Base-by-base conservation (phyloP, 2,113 vertebrate genomes). In the Bubo scandiacus region DNA sequence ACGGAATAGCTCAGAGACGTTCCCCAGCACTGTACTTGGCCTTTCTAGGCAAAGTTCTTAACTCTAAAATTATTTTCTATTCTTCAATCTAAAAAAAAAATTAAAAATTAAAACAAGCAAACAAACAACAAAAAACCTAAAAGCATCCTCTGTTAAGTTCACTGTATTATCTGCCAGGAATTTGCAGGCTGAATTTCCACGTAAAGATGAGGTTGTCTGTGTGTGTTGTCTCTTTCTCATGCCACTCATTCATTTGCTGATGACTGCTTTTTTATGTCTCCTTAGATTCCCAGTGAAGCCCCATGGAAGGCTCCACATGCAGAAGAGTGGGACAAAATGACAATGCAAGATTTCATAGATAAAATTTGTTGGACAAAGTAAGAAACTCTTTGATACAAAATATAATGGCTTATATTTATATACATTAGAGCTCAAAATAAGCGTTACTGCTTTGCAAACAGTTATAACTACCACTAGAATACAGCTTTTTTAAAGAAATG, bases 321-420 rank as follows among this genome's bases (percentile, higher is more conserved):
- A 10, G 99, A 99, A 91, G 98, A 99, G 90, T 99, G 99, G 99
- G 99, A 99, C 97, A 98, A 98, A 96, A 99, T 99, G 98, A 99
- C 98, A 81, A 99, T 99, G 99, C 98, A 98, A 96, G 95, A 99
- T 75, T 97, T 99, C 9, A 97, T 99, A 83, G 98, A 99, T 66
- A 99, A 99, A 54, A 90, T 98, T 90, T 99, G 99, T 98, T 99
- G 99, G 99, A 99, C 99, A 84, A 98, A 98, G 99, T 99, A 98
- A 96, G 98, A 87, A 68, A 26, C 15, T 45, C 20, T 71, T 85
- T 52, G 81, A 40, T 83, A 40, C 32, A 17, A 51, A 36, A 51
- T 63, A 62, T 16, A 83, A 52, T 34, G 42, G 7, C 17, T 93
- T 71, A 18, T 26, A 30, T 74, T 67, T 86, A 15, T 57, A 22